These are phyloP conservation scores for Glareola pratincola DNA, from an alignment of 2,113 vertebrate genomes.

Conservation along the genomic window DNA sequence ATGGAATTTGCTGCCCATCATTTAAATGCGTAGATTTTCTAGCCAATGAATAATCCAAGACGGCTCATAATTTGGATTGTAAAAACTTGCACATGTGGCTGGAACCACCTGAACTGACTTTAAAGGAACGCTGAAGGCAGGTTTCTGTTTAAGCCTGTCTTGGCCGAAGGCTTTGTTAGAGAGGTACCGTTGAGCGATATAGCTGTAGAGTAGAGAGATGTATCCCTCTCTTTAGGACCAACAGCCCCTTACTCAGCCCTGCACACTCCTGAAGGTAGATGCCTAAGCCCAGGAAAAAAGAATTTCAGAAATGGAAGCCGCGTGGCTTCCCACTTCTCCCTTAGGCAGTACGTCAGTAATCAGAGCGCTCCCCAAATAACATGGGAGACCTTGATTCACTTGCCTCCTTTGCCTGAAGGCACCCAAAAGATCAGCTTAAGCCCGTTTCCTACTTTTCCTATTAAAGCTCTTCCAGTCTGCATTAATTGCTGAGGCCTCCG, in stretches of 20 bases:
- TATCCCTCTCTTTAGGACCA: not conserved
- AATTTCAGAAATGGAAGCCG: not conserved
- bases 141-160: not conserved
- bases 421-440: not conserved
- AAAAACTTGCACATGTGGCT: not conserved
- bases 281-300: not conserved
- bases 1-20: not conserved
- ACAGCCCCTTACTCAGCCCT: not conserved
- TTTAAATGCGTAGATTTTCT: not conserved
- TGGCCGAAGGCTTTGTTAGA: not conserved
- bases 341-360: not conserved
- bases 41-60: not conserved
- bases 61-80: not conserved
- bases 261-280: not conserved
- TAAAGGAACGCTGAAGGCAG: not conserved
- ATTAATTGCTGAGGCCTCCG: not conserved
- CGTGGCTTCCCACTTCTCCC: not conserved
- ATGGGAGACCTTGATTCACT: not conserved
- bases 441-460: rapidly evolving
- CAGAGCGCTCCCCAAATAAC: not conserved
- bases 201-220: not conserved
- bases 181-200: rapidly evolving
- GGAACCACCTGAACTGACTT: not conserved
- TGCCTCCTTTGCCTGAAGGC: not conserved
- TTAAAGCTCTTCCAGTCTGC: not conserved